Percentiles rank a stretch among this genome's conserved stretches.
phyloP scores from a whole-genome alignment of 2,797 vertebrate genomes.

The Gymnopithys bicolor region DNA sequence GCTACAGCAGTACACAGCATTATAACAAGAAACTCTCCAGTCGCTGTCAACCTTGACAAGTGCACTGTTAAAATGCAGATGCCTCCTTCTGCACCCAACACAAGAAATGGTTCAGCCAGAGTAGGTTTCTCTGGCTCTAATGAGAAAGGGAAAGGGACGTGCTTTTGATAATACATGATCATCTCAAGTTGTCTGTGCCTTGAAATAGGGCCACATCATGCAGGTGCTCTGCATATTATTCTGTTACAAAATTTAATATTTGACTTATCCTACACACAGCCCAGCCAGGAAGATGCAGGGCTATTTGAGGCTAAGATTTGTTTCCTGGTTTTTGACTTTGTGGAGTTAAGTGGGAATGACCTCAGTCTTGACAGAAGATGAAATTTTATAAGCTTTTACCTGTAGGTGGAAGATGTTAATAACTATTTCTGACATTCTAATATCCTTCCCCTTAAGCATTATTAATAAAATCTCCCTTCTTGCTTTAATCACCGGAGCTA shows the following conservation, averaged over 20 bases:
- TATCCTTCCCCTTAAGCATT: conserved; percentile 21
- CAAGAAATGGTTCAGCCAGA: not conserved
- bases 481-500: conserved; percentile 44
- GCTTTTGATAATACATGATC: not conserved
- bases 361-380: not conserved
- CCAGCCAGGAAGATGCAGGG: not conserved
- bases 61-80: conserved; percentile 22
- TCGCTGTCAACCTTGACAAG: conserved; percentile 37
- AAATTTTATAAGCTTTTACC: not conserved
- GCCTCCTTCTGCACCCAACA: not conserved
- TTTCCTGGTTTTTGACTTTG: not conserved
- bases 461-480: conserved; percentile 21
- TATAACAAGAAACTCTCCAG: not conserved
- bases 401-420: not conserved
- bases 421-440: conserved; percentile 28
- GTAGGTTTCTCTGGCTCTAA: not conserved
- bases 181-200: not conserved
- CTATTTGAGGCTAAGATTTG: not conserved
- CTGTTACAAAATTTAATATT: not conserved
- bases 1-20: not conserved
- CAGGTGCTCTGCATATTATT: not conserved
- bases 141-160: not conserved
- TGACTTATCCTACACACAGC: not conserved
- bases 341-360: not conserved
- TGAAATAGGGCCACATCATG: not conserved